phyloP scores from a whole-genome alignment of 1,140 invertebrate species.

The Euglossa dilemma region DNA sequence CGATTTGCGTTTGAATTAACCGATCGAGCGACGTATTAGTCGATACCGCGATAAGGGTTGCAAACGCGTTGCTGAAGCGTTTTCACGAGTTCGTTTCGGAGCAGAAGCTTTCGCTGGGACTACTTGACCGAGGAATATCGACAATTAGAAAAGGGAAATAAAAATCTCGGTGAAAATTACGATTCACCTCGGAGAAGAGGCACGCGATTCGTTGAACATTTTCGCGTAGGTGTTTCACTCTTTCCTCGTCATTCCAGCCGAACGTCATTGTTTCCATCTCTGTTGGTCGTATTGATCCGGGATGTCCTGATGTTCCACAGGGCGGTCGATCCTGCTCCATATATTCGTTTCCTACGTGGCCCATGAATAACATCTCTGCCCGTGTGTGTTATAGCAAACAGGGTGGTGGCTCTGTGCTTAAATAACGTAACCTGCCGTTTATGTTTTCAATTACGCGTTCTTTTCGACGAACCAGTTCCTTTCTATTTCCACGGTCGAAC shows the following conservation, averaged over 20 bases:
- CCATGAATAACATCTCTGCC: slow-evolving; percentile 9
- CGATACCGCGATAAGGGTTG: no score
- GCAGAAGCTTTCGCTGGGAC: neutral
- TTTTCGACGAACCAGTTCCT: neutral
- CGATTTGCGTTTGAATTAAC: neutral
- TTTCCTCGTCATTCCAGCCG: slow-evolving; percentile 43
- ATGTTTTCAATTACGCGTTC: neutral
- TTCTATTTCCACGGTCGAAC: no score
- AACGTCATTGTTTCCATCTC: slow-evolving; percentile 57
- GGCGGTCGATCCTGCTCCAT: slow-evolving; percentile 64
- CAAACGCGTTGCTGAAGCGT: neutral
- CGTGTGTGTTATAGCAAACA: neutral
- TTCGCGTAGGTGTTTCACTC: slow-evolving; percentile 45
- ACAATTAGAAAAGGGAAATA: no score
- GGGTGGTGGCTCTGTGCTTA: neutral
- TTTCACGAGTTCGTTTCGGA: neutral
- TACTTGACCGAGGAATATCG: no score
- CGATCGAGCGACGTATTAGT: no score
- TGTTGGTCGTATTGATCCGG: slow-evolving; percentile 74
- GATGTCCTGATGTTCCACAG: slow-evolving; percentile 70
- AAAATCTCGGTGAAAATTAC: neutral
- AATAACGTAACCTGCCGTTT: neutral
- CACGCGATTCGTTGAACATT: slow-evolving; percentile 34
- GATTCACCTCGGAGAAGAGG: slow-evolving; percentile 25
- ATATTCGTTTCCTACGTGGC: slow-evolving; percentile 48